Percentiles rank a stretch among this genome's conserved stretches.
These are phyloP conservation scores for Brachyrhaphis roseni DNA, from an alignment of 2,797 vertebrate genomes.

Conservation along the genomic window DNA sequence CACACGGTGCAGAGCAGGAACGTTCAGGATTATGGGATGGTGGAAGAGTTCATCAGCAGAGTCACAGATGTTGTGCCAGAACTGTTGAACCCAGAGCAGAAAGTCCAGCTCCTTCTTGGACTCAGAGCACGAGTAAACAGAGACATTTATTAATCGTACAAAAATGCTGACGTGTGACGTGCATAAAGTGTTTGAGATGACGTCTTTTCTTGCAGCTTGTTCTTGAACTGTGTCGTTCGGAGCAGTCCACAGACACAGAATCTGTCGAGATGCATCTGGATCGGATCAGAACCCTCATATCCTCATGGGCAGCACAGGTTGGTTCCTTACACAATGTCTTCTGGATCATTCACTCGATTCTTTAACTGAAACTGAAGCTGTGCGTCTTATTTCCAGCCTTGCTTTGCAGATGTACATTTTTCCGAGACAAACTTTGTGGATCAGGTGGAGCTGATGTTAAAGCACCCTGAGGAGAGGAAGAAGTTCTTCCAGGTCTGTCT, in stretches of 20 bases:
- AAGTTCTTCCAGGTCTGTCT: slow-evolving; percentile 72
- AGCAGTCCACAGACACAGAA: slow-evolving; percentile 52
- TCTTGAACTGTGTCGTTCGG: slow-evolving; percentile 70
- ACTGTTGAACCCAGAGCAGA: slow-evolving; percentile 80
- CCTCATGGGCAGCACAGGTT: slow-evolving; percentile 73
- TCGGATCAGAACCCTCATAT: slow-evolving; percentile 65
- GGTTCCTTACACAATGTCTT: not conserved
- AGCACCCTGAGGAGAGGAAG: slow-evolving; percentile 69
- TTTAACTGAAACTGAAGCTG: not conserved
- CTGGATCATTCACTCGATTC: not conserved
- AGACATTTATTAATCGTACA: not conserved
- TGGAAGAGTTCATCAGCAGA: slow-evolving; percentile 79
- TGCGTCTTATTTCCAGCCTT: slow-evolving; percentile 50
- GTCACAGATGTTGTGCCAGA: slow-evolving; percentile 77
- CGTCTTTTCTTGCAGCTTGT: slow-evolving; percentile 60
- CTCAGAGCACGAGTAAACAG: slow-evolving; percentile 71
- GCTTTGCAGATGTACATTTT: slow-evolving; percentile 71
- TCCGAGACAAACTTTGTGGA: slow-evolving; percentile 74
- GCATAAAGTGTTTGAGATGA: not conserved
- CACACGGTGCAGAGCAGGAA: slow-evolving; percentile 71
- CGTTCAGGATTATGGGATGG: slow-evolving; percentile 76
- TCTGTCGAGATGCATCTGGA: slow-evolving; percentile 68
- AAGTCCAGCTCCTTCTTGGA: slow-evolving; percentile 82
- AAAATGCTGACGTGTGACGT: not conserved
- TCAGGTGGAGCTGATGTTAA: slow-evolving; percentile 72